Percentiles rank a stretch among this genome's conserved stretches.
These are phyloP conservation scores for Peromyscus californicus DNA, from an alignment of 2,113 vertebrate genomes.

Conservation along the genomic window DNA sequence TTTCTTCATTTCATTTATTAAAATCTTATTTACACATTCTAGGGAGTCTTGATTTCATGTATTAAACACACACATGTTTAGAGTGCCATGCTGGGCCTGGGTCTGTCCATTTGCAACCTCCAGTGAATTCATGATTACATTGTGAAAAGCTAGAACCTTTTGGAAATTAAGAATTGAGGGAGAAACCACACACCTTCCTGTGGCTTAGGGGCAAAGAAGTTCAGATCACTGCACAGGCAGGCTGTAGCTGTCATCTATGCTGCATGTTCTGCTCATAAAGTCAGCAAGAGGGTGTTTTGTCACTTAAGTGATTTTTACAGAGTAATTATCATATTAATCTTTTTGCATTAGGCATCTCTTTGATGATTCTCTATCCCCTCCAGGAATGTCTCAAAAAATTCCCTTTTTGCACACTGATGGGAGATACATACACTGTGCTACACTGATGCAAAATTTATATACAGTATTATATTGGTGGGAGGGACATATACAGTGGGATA, in stretches of 20 bases:
- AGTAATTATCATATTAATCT: conserved; percentile 82
- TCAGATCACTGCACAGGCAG: conserved; percentile 61
- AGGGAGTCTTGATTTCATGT: conserved; percentile 29
- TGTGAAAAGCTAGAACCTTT: conserved; percentile 72
- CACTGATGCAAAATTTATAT: no score
- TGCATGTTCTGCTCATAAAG: conserved; percentile 62
- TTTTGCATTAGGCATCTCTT: conserved; percentile 66
- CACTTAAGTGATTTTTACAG: conserved; percentile 80
- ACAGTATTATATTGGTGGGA: no score
- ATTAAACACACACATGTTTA: not conserved
- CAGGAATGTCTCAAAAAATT: conserved; percentile 76
- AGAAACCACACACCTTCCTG: conserved; percentile 50
- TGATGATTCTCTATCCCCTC: conserved; percentile 78
- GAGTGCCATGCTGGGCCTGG: not conserved
- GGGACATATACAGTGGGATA: no score
- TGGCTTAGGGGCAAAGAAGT: not conserved
- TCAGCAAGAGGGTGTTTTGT: conserved; percentile 74
- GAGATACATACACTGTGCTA: conserved; percentile 21
- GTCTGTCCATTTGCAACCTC: conserved; percentile 44
- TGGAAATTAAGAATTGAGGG: conserved; percentile 19
- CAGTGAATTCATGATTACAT: conserved; percentile 62
- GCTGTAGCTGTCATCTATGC: conserved; percentile 53
- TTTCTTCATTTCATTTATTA: not conserved
- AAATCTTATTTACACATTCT: not conserved
- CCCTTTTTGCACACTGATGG: conserved; percentile 69